Base-by-base conservation (phyloP, 2,888 invertebrate genomes). In the Anthrax anthrax region DNA sequence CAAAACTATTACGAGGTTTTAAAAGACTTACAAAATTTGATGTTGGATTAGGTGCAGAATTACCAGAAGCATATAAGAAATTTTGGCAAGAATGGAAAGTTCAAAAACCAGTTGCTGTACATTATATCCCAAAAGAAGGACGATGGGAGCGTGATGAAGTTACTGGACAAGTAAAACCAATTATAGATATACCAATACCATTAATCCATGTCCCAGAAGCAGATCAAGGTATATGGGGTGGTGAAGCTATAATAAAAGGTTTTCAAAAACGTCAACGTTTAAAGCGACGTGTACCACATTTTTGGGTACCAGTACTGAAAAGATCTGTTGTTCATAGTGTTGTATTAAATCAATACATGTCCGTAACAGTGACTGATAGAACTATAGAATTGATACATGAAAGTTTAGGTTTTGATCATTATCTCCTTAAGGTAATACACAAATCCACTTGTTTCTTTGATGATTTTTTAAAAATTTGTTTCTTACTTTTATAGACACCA, bases 161-260 rank as follows among this genome's bases (percentile, higher is more conserved):
- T 17, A 84, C 83, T 43, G 85, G 84, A 46, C 76, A 79, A 70
- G 80, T 85, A 13, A 61, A 69, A 48, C 81, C 81, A 1, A 70
- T 89, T 42, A 85, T 89, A 62, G 84, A 90, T 70, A 58, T 78
- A 38, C 78, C 84, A 29, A 66, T 96, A 29, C 86, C 84, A 2
- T 59, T 92, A 2, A 76, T 77, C 52, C 83, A 78, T 62, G 87
- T 95, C 0, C 71, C 75, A 37, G 89, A 96, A 70, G 72, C 82
- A 47, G 72, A 95, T 62, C 59, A 78, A 39, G 95, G 95, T 32
- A 72, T 98, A 52, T 97, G 96, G 96, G 97, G 95, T 51, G 97
- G 97, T 10, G 98, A 98, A 72, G 90, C 83, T 32, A 76, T 97
- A 0, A 71, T 98, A 18, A 84, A 89, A 72, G 97, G 94, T 42